phyloP scores from a whole-genome alignment of 2,888 invertebrate genomes.

The Polydrusus cervinus region DNA sequence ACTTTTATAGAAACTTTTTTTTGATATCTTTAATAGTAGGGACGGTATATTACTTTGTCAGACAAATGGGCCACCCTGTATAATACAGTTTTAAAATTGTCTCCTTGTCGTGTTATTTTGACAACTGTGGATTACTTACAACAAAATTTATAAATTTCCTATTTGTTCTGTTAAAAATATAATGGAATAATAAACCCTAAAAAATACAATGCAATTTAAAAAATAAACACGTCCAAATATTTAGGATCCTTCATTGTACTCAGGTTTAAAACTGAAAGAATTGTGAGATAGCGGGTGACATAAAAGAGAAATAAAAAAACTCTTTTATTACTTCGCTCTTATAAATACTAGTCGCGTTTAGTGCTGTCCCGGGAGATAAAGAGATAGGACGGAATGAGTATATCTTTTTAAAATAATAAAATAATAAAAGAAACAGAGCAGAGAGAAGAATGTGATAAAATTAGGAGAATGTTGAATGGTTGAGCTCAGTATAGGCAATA shows the following conservation, averaged over 20 bases:
- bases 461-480: neutral
- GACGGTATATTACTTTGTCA: too few species aligned
- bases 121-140: too few species aligned
- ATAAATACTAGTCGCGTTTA: constrained; percentile 33
- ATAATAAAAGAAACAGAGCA: constrained; percentile 30
- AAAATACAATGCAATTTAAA: constrained; percentile 14
- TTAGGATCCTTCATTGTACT: constrained; percentile 20
- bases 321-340: constrained; percentile 25
- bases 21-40: too few species aligned
- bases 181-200: neutral
- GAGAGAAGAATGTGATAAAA: constrained; percentile 18
- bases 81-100: too few species aligned
- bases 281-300: constrained; percentile 25
- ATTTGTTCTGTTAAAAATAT: too few species aligned
- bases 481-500: too few species aligned
- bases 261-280: constrained; percentile 17
- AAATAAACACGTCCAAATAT: constrained; percentile 30
- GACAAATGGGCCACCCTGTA: too few species aligned
- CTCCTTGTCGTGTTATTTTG: too few species aligned
- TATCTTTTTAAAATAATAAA: constrained; percentile 17
- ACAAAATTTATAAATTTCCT: too few species aligned
- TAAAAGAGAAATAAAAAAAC: constrained; percentile 24
- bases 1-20: too few species aligned
- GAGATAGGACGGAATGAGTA: constrained; percentile 26
- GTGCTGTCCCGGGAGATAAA: constrained; percentile 27